These are phyloP conservation scores for Asbolus verrucosus DNA, from an alignment of 1,140 invertebrate species.

Conservation along the genomic window DNA sequence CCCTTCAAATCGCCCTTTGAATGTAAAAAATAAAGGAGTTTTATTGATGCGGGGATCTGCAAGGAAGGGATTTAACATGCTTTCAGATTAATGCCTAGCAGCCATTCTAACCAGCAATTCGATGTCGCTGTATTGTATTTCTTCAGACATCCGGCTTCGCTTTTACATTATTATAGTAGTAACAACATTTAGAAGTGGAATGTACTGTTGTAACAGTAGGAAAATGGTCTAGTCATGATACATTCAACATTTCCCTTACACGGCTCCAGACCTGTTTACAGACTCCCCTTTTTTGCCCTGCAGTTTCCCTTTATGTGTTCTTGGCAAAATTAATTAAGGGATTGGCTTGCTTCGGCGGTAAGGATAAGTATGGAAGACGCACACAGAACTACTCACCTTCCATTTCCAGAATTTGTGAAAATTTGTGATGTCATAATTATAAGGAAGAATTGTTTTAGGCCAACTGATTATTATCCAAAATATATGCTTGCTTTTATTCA, in stretches of 20 bases:
- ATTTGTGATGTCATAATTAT: too few relatives aligned
- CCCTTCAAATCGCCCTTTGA: constrained; percentile 1
- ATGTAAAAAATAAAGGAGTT: constrained; percentile 1
- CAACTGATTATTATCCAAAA: too few relatives aligned
- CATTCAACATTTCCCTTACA: too few relatives aligned
- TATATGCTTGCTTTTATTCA: too few relatives aligned
- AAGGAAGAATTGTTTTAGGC: too few relatives aligned
- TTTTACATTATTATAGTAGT: neutral
- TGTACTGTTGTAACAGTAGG: neutral
- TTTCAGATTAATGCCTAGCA: constrained; percentile 2
- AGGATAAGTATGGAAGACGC: too few relatives aligned
- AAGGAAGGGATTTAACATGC: neutral
- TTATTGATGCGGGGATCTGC: neutral
- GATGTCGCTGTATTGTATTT: neutral
- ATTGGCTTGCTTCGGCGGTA: neutral
- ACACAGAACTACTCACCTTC: too few relatives aligned
- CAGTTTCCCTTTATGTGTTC: neutral
- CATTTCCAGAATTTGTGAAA: too few relatives aligned
- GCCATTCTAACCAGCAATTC: neutral
- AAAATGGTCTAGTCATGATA: too few relatives aligned
- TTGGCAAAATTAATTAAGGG: constrained; percentile 7
- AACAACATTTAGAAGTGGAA: neutral
- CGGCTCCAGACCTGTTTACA: too few relatives aligned
- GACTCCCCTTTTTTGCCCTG: neutral
- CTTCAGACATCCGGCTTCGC: neutral